These are phyloP conservation scores for Acleris sparsana DNA, from an alignment of 2,888 invertebrate genomes.

Conservation along the genomic window DNA sequence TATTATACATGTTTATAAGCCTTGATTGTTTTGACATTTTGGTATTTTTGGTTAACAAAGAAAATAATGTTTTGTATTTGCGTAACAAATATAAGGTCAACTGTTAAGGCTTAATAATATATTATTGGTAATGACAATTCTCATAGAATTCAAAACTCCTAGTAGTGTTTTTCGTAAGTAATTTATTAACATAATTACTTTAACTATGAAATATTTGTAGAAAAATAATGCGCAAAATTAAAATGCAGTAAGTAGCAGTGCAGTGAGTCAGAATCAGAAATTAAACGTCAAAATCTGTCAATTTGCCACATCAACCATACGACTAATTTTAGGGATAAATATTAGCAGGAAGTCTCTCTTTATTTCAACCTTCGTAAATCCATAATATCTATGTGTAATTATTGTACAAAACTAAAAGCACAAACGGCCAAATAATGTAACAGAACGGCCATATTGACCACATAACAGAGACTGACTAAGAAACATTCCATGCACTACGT, in stretches of 20 bases:
- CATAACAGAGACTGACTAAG: slow-evolving; percentile 52
- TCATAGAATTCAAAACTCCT: too few relatives aligned
- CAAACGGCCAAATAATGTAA: slow-evolving; percentile 55
- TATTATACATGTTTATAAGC: too few relatives aligned
- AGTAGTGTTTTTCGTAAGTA: too few relatives aligned
- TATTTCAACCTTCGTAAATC: not conserved
- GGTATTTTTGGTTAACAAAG: too few relatives aligned
- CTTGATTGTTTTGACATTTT: too few relatives aligned
- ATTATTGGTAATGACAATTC: too few relatives aligned
- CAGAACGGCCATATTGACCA: slow-evolving; percentile 82
- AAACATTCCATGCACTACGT: slow-evolving; percentile 43
- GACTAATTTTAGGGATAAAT: slow-evolving; percentile 29
- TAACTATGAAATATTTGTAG: not conserved
- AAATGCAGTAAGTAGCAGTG: slow-evolving; percentile 38
- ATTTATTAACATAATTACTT: not conserved
- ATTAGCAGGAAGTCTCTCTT: slow-evolving; percentile 7
- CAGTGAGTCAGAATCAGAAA: slow-evolving; percentile 64
- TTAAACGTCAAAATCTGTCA: slow-evolving; percentile 79
- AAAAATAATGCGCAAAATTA: slow-evolving; percentile 42
- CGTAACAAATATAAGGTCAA: too few relatives aligned
- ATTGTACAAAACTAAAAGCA: slow-evolving; percentile 30
- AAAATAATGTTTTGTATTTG: too few relatives aligned
- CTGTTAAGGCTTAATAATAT: too few relatives aligned
- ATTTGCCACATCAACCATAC: slow-evolving; percentile 76
- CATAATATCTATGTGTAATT: slow-evolving; percentile 10